Evolutionary conservation across 2,113 vertebrate species (phyloP).

Genomic region (Otis tarda): DNA sequence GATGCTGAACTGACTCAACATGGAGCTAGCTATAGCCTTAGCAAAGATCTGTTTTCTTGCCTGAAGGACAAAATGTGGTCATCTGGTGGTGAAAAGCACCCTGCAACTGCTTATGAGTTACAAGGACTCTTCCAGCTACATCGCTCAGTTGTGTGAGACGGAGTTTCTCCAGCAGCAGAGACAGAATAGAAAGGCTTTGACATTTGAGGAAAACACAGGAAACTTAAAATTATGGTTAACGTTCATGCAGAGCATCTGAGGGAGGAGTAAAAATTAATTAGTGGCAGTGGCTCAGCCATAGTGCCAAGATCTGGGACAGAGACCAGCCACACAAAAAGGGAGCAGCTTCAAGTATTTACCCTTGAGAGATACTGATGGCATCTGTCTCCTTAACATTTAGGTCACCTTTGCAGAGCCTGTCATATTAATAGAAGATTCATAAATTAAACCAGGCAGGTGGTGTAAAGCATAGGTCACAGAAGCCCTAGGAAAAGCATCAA

Average conservation of each 20-base stretch:
- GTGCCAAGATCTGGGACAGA: not conserved
- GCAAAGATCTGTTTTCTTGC: not conserved
- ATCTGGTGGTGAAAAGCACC: not conserved
- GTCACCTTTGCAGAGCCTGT: constrained; percentile 28
- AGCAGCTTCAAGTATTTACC: constrained; percentile 30
- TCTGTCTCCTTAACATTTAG: constrained; percentile 39
- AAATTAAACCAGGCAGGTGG: constrained; percentile 47
- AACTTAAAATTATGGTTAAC: not conserved
- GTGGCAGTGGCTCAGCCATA: not conserved
- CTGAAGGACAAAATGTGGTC: not conserved
- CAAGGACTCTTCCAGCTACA: not conserved
- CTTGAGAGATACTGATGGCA: constrained; percentile 7
- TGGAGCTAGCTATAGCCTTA: not conserved
- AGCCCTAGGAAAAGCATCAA: not conserved
- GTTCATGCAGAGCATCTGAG: not conserved
- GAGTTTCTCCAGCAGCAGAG: not conserved
- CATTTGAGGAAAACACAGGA: not conserved
- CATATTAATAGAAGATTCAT: constrained; percentile 6
- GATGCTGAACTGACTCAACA: not conserved
- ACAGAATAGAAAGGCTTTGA: not conserved
- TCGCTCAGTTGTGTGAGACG: not conserved
- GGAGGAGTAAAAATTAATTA: not conserved
- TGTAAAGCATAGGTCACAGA: constrained; percentile 32
- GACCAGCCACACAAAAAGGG: not conserved
- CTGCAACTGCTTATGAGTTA: not conserved